Evolutionary conservation across 2,113 vertebrate genomes (phyloP).

Genomic region (Eurypyga helias): DNA sequence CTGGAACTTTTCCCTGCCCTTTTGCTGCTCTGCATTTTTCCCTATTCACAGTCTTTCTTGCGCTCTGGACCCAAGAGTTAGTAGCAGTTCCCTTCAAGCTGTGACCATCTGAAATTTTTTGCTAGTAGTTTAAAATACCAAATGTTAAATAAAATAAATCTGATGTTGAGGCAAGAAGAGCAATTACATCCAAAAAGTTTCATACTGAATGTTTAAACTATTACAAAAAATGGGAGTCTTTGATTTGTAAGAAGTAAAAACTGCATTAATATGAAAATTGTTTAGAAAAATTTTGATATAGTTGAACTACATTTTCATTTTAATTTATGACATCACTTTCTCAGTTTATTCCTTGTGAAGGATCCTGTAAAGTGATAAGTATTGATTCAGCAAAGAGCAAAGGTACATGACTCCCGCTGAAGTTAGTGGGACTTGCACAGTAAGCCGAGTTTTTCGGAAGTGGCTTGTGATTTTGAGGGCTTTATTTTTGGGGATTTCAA

Average conservation of each 20-base stretch:
- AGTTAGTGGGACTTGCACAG: neutral
- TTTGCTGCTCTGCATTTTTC: neutral
- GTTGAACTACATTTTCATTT: neutral
- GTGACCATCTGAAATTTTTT: neutral
- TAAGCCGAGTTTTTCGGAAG: neutral
- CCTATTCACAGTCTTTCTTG: neutral
- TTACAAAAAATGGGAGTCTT: neutral
- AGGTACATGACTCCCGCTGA: neutral
- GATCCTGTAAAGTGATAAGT: neutral
- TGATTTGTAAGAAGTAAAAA: neutral
- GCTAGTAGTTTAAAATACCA: neutral
- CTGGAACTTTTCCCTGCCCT: neutral
- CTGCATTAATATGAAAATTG: neutral
- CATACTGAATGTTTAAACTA: neutral
- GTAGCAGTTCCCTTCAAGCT: neutral
- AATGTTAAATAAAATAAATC: neutral
- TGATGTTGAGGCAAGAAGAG: neutral
- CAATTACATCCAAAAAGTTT: neutral
- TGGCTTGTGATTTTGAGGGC: neutral
- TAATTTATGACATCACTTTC: neutral
- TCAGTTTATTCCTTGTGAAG: neutral
- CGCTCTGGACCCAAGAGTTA: neutral
- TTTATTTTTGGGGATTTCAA: neutral
- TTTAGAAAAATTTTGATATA: neutral
- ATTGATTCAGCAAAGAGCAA: neutral